Evolutionary conservation across 2,888 invertebrate genomes (phyloP).

Genomic region (Germaria angustata): DNA sequence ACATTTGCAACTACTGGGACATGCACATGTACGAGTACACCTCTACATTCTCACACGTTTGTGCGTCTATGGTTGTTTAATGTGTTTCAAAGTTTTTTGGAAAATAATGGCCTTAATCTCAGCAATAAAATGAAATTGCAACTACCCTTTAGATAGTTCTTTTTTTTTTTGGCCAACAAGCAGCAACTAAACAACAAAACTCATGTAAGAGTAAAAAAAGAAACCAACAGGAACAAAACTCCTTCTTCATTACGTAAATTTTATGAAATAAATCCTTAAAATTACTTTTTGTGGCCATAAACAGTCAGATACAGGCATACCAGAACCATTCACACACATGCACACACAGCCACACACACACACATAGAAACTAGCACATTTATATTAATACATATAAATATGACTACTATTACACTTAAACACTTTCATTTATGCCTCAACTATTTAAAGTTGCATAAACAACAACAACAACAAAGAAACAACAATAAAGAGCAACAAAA

Average conservation of each 20-base stretch:
- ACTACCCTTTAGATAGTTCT: constrained; percentile 55
- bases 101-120: constrained; percentile 66
- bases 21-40: neutral
- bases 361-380: neutral
- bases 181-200: constrained; percentile 7
- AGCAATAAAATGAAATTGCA: constrained; percentile 67
- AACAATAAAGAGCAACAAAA: constrained; percentile 40
- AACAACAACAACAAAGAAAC: constrained; percentile 22
- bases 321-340: neutral
- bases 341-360: neutral
- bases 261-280: constrained; percentile 66
- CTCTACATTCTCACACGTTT: too few relatives aligned
- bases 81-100: constrained; percentile 56
- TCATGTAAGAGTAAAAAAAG: neutral
- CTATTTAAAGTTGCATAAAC: constrained; percentile 50
- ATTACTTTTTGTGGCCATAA: constrained; percentile 66
- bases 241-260: constrained; percentile 65
- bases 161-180: neutral
- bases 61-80: constrained; percentile 23
- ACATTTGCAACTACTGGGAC: constrained; percentile 26
- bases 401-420: constrained; percentile 39
- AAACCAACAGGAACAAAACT: constrained; percentile 20
- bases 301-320: constrained; percentile 30
- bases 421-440: constrained; percentile 58
- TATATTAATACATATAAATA: constrained; percentile 21